Conservation (phyloP, 2,113 vertebrate genomes). For the Muntiacus muntjak region DNA sequence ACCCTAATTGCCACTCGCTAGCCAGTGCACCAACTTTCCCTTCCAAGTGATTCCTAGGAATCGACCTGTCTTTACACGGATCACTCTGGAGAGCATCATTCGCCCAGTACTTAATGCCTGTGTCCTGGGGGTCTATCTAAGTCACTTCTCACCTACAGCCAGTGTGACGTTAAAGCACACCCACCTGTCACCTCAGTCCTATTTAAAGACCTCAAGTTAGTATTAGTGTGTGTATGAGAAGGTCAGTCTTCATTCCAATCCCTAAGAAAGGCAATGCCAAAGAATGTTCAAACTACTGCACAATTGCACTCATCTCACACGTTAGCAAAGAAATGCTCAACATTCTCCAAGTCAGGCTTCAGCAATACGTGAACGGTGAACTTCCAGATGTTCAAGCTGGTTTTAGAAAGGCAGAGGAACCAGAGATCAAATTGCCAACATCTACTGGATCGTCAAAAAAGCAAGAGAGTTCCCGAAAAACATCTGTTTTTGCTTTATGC, state of each 20-base stretch:
- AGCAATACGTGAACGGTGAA: background rate
- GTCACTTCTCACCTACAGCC: background rate
- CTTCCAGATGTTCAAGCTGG: background rate
- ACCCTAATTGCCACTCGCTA: accelerated
- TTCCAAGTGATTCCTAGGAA: background rate
- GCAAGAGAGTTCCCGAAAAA: background rate
- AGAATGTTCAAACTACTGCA: background rate
- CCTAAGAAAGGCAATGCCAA: background rate
- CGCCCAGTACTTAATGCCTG: too few relatives aligned
- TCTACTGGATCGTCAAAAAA: accelerated
- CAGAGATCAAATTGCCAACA: background rate
- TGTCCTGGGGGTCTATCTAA: background rate
- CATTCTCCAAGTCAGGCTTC: background rate
- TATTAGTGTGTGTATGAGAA: background rate
- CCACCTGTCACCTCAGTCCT: background rate
- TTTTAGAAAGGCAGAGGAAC: background rate
- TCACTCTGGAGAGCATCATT: too few relatives aligned
- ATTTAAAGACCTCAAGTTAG: background rate
- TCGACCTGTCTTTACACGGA: background rate
- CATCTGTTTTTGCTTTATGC: background rate
- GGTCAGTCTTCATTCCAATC: background rate
- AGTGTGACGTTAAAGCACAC: background rate
- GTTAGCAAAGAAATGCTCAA: background rate
- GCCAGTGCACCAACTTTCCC: background rate
- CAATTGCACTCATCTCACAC: background rate